phyloP scores from a whole-genome alignment of 2,113 vertebrate species.

The Pycnonotus jocosus region DNA sequence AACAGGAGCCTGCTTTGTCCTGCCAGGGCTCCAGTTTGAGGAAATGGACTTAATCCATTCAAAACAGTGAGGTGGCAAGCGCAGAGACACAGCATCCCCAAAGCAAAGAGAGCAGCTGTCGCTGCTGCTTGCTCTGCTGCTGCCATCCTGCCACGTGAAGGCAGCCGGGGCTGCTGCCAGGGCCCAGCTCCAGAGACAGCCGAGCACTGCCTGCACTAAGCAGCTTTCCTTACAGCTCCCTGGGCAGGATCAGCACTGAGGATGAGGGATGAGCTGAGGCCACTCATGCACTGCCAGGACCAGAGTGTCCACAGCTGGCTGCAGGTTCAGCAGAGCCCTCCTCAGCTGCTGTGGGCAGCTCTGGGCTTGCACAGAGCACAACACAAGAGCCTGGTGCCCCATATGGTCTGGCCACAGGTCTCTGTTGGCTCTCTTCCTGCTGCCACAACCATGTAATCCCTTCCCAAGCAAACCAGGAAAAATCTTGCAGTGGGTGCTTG shows the following conservation, averaged over 20 bases:
- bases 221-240: background rate
- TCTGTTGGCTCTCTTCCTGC: background rate
- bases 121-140: background rate
- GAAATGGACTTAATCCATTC: background rate
- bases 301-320: fast-evolving
- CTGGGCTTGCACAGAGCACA: background rate
- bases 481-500: background rate
- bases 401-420: fast-evolving
- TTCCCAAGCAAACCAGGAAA: background rate
- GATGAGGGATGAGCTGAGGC: background rate
- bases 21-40: background rate
- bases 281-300: fast-evolving
- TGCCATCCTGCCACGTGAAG: background rate
- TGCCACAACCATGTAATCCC: background rate
- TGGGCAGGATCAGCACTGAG: fast-evolving
- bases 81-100: background rate
- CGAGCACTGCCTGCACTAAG: fast-evolving
- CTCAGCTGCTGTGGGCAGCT: background rate
- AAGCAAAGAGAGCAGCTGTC: background rate
- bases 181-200: background rate
- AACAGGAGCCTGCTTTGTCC: background rate
- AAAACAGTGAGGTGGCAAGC: background rate
- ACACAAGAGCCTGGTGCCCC: background rate
- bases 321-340: background rate
- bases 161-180: background rate